Percentiles rank a stretch among this genome's conserved stretches.
Conservation (phyloP, 2,113 vertebrate genomes). For the Ptilonorhynchus violaceus region DNA sequence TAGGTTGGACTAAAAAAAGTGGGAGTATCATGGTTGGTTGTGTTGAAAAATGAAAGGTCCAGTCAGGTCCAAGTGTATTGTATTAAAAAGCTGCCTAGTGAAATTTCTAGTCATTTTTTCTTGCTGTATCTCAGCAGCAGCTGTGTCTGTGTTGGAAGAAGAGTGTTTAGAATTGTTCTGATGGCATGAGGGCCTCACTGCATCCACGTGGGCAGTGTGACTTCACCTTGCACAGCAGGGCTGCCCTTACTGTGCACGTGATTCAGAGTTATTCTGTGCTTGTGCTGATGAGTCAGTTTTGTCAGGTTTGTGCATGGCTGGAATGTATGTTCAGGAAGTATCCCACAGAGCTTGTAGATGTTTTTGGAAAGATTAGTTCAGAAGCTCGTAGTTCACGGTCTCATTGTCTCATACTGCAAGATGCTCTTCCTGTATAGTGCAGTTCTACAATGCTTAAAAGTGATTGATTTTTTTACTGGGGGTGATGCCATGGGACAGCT, state of each 20-base stretch:
- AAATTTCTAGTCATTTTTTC: background rate
- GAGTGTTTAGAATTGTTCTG: background rate
- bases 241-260: background rate
- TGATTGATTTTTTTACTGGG: background rate
- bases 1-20: background rate
- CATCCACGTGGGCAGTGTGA: background rate
- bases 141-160: background rate
- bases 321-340: background rate
- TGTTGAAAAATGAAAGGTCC: background rate
- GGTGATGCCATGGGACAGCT: background rate
- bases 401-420: background rate
- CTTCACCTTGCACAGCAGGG: background rate
- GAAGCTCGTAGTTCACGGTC: background rate
- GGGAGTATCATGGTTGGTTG: accelerated
- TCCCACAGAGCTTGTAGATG: background rate
- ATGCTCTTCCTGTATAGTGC: background rate
- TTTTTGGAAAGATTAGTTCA: background rate
- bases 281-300: background rate
- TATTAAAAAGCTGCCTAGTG: background rate
- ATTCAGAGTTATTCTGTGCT: background rate
- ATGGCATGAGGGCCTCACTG: background rate
- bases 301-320: background rate
- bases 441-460: background rate
- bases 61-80: background rate
- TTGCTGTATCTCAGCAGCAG: background rate